These are phyloP conservation scores for Nasonia vitripennis DNA, from an alignment of 1,140 invertebrate genomes.

Conservation along the genomic window DNA sequence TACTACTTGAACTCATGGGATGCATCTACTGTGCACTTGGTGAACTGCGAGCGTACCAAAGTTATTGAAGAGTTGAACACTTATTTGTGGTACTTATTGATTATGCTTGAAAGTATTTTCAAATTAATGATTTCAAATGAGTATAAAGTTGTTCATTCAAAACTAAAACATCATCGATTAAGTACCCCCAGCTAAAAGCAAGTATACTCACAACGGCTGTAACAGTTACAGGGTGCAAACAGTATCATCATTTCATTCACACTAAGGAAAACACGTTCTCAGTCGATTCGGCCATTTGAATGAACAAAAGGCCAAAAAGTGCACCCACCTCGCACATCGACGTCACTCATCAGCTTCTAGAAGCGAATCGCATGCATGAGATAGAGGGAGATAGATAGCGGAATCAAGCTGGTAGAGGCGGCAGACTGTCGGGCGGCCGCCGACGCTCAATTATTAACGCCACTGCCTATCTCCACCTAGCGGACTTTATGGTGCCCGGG, in stretches of 20 bases:
- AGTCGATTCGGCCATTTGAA: not conserved
- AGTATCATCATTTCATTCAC: too few relatives aligned
- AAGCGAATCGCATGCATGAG: not conserved
- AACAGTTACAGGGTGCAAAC: too few relatives aligned
- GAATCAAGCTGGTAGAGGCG: conserved; percentile 56
- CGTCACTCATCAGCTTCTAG: conserved; percentile 6
- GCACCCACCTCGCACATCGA: not conserved
- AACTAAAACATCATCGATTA: too few relatives aligned
- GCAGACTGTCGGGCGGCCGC: conserved; percentile 70
- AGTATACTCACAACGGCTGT: too few relatives aligned
- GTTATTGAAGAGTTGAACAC: too few relatives aligned
- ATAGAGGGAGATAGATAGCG: not conserved
- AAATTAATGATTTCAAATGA: too few relatives aligned
- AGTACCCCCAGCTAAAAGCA: too few relatives aligned
- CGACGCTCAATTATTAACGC: conserved; percentile 71
- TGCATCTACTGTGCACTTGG: not conserved
- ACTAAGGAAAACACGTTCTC: too few relatives aligned
- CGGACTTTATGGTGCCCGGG: conserved; percentile 22
- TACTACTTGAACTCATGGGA: not conserved
- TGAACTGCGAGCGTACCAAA: too few relatives aligned
- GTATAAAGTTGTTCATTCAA: too few relatives aligned
- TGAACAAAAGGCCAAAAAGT: not conserved
- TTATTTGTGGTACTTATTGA: too few relatives aligned
- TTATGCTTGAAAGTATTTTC: too few relatives aligned
- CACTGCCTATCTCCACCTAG: conserved; percentile 58